Percentiles rank a stretch among this genome's conserved stretches.
Conservation (phyloP, 1,140 invertebrate species). For the Ericerus pela region DNA sequence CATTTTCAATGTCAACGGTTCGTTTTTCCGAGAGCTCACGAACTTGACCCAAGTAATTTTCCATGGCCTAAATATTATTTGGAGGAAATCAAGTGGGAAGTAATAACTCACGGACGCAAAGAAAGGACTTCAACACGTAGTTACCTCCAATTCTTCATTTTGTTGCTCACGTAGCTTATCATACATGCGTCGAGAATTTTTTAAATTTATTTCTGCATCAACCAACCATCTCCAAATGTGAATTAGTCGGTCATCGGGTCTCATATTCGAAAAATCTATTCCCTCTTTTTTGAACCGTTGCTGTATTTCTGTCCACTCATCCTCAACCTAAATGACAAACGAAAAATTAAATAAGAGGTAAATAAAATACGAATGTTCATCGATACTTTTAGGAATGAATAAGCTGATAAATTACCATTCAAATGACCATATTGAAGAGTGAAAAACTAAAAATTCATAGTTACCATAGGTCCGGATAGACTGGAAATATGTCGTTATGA, state of each 20-base stretch:
- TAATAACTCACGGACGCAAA: too few species aligned
- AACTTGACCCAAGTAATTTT: slow-evolving; percentile 29
- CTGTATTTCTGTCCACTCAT: slow-evolving; percentile 29
- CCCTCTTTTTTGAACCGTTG: slow-evolving; percentile 29
- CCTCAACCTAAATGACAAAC: slow-evolving; percentile 23
- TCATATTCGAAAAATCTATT: slow-evolving; percentile 25
- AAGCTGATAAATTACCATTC: too few species aligned
- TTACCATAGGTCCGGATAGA: too few species aligned
- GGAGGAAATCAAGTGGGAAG: background rate
- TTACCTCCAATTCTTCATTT: slow-evolving; percentile 30
- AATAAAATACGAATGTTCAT: too few species aligned
- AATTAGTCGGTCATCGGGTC: slow-evolving; percentile 26
- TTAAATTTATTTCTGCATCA: slow-evolving; percentile 31
- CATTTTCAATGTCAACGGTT: slow-evolving; percentile 27
- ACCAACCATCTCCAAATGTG: slow-evolving; percentile 32
- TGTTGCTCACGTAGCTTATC: slow-evolving; percentile 31
- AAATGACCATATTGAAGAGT: too few species aligned
- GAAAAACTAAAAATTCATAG: too few species aligned
- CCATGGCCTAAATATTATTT: slow-evolving; percentile 27
- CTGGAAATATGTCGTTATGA: too few species aligned
- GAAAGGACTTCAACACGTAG: too few species aligned
- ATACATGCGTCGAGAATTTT: slow-evolving; percentile 29
- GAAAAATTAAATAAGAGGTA: too few species aligned
- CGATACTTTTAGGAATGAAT: too few species aligned
- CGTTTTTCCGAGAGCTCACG: slow-evolving; percentile 28